Base-by-base conservation (phyloP, 2,888 invertebrate genomes). In the Chaetogeoica ovagalla region DNA sequence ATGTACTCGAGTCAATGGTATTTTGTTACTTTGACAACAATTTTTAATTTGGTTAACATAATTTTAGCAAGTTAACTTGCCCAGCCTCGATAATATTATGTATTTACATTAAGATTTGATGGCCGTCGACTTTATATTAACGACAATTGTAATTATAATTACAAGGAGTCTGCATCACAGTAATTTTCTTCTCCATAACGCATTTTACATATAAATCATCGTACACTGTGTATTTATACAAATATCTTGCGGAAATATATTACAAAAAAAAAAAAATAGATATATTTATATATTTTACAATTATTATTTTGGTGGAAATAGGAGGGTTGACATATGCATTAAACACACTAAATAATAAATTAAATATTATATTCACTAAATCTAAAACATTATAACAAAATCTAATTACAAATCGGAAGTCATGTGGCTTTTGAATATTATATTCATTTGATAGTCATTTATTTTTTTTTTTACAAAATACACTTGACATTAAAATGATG, bases 61-160 rank as follows among this genome's bases (percentile, higher is more conserved):
- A 30, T 30, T 30, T 30, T 30, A 30, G 30, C 30, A 4, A 30
- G 30, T 30, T 30, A 30, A 30, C 4, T 30, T 4, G 30, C 30
- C 30, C 30, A 30, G 30, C 30, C 30, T 30, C 30, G 63, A 63
- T 74, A 17, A n/a, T 21, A 65, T 17, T 65, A 15, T 57, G 65
- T 76, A 76, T 76, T 15, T 76, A 76, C 57, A 76, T 68, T 48
- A 76, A 60, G 59, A 48, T 69, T 76, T 48, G 59, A 23, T 30
- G 43, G 68, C 15, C n/a, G 60, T 57, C 23, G 1, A 66, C 6
- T 66, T 75, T 59, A 66, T 43, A 66, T 68, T 76, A 76, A 69
- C 30, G 68, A 76, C 65, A 69, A 48, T 57, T 21, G 13, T 30
- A 30, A 30, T 48, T 55, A 19, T 55, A 19, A 52, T 43, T 65